Base-by-base conservation (phyloP, 2,888 invertebrate species). In the Rhagophthalmus giganteus region DNA sequence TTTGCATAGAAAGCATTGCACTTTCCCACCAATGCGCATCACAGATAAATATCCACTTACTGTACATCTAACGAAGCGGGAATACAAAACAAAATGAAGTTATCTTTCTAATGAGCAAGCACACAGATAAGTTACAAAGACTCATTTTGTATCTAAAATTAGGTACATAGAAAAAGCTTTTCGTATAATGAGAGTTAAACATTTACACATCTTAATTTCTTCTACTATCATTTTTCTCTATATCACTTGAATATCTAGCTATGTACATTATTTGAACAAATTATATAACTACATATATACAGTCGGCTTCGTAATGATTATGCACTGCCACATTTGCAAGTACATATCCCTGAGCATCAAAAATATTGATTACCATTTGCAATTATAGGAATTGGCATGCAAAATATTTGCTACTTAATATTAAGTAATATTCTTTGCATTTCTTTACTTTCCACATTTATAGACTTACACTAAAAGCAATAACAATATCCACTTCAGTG, bases 11-110 rank as follows among this genome's bases (percentile, higher is more conserved):
- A 74, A 74, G 71, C 72, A 74, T 74, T 74, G 74, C 74, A 74
- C 74, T 72, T 72, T 72, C 70, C 74, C 72, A 68, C 65, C 64
- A 66, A 65, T 67, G 65, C 68, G 66, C 70, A 73, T 74, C 74
- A 74, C 74, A 74, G 73, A 73, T 70, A 71, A 69, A 48, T 54
- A 52, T 52, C 41, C 52, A 52, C 46, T 46, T 52, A 52, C 40
- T 35, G 44, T 54, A 47, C 45, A 54, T 49, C 34, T 54, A 54
- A 41, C 34, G 26, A 49, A 49, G 45, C 48, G 20, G 27, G 45
- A 47, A 35, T 49, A 49, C 35, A 54, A 45, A 48, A 53, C 44
- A 40, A 53, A 44, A 53, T 42, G 33, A 40, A 48, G 33, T 35
- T 52, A 52, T 37, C 40, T 41, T 53, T 53, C 53, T 48, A 54